phyloP scores from a whole-genome alignment of 1,140 invertebrate genomes.

The Orchesella cincta region DNA sequence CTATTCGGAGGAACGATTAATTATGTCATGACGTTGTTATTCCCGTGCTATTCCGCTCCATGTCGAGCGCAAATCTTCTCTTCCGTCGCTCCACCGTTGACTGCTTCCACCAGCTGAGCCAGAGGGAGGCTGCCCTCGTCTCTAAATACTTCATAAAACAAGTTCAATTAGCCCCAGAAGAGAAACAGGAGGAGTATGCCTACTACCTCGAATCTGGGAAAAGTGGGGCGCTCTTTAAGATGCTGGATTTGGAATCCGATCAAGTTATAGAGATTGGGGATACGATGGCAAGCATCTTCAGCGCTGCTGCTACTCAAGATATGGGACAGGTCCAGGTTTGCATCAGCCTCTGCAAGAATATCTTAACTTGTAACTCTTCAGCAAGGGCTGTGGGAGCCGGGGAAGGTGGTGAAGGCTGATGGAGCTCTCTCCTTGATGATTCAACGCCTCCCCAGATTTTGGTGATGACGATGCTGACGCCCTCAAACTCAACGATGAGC shows the following conservation, averaged over 20 bases:
- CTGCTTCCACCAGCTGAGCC: constrained; percentile 91
- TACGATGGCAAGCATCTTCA: constrained; percentile 87
- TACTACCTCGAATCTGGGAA: constrained; percentile 70
- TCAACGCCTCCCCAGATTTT: no score
- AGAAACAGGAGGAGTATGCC: neutral
- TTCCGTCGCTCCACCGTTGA: constrained; percentile 90
- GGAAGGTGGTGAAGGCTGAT: constrained; percentile 56
- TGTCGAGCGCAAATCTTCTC: constrained; percentile 84
- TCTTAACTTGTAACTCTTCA: constrained; percentile 69
- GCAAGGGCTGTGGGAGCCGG: constrained; percentile 36
- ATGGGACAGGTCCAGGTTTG: constrained; percentile 75
- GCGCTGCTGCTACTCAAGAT: constrained; percentile 76
- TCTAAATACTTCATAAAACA: constrained; percentile 71
- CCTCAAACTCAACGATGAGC: constrained; percentile 47
- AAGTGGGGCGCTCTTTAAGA: constrained; percentile 86
- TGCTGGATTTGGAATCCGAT: constrained; percentile 93
- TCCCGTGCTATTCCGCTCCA: constrained; percentile 84
- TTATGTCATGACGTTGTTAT: constrained; percentile 86
- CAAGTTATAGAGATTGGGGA: constrained; percentile 85
- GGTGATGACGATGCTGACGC: constrained; percentile 70
- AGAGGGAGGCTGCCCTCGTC: constrained; percentile 93
- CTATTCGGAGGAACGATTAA: constrained; percentile 92
- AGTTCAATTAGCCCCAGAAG: constrained; percentile 32
- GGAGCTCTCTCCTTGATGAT: no score
- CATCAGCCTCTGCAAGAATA: constrained; percentile 83